Evolutionary conservation across 2,888 invertebrate genomes (phyloP), one percentile per base, ranked within the genome.

Genomic region (Athripsodes cinereus): DNA sequence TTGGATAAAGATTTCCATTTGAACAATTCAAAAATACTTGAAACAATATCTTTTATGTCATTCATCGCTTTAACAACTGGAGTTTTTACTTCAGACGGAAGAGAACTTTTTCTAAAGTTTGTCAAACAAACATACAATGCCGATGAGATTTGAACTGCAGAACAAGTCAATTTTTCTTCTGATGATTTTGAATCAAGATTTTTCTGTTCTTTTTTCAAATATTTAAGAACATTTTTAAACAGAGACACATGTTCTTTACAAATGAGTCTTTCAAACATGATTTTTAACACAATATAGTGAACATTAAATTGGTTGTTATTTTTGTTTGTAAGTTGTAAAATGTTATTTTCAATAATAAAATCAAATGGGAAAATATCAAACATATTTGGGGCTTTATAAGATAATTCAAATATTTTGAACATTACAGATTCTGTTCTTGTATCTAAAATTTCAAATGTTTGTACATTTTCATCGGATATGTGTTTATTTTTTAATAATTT

Each of bases 351-450:
- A 62, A 78, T 78, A 58, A 79, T 69, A 10, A 65, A 69, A 16
- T 73, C 66, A 0, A 73, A 69, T 1, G 75, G 67, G 44, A 78
- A 76, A 59, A 78, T 62, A 67, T 75, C 72, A 60, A 72, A 77
- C 18, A 79, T 61, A 67, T 78, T 76, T 1, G 78, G 78, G 11
- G 71, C 67, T 64, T 75, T 74, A 0, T 69, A 64, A 53, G 73
- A 74, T 46, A 77, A 65, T 68, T 78, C 78, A 54, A 70, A 78
- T 16, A 74, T 71, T 57, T 67, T 71, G 60, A 72, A 72, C 22
- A 78, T 26, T 19, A 72, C 58, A 57, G 66, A 62, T 63, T 78
- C 78, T 48, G 55, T 58, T 35, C 53, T 57, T 2, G 40, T 26
- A 22, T 58, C 52, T 11, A 62, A 31, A 18, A 57, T 57, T 8